Base-by-base conservation (phyloP, 2,113 vertebrate species). In the Buteo buteo region DNA sequence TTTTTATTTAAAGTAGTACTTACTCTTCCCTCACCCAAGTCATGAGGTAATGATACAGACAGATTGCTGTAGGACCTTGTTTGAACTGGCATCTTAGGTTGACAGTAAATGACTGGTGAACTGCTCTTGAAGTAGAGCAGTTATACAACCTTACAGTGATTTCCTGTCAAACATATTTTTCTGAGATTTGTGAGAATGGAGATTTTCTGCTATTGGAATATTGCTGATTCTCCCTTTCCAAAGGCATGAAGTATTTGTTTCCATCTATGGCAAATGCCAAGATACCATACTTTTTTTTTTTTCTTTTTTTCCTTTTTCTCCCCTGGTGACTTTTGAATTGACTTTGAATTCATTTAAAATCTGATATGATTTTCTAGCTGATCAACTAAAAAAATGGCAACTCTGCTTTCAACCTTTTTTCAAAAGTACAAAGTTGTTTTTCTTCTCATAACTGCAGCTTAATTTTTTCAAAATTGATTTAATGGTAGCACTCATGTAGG, bases 241-340 rank as follows among this genome's bases (percentile, higher is more conserved):
- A 73, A 81, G 21, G 14, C 26, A 28, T 54, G 47, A 83, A 36
- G 36, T 69, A 6, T 31, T 92, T 95, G 18, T 95, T 96, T 96
- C 92, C 80, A 44, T 78, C 45, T 55, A 6, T 61, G 65, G 25
- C 65, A 93, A 79, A 78, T 90, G 77, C 54, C 55, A 78, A 67
- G 19, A 18, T 55, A 34, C 0, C 0, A 10, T 81, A 1, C 13
- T 24, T 8, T 29, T 31, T 26, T 36, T 32, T 13, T 4, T 4
- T 10, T 6, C 7, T 44, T 18, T 25, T 25, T 47, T n/a, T 25
- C 10, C 29, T 18, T 34, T 47, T 50, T 67, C 36, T 31, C 21
- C 16, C 14, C 47, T 38, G 12, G 7, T 85, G 31, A 54, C 14
- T 77, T 84, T 90, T 65, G 24, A 82, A 44, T 24, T 69, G 34